These are phyloP conservation scores for Eutolmus rufibarbis DNA, from an alignment of 2,888 invertebrate genomes.

Conservation along the genomic window DNA sequence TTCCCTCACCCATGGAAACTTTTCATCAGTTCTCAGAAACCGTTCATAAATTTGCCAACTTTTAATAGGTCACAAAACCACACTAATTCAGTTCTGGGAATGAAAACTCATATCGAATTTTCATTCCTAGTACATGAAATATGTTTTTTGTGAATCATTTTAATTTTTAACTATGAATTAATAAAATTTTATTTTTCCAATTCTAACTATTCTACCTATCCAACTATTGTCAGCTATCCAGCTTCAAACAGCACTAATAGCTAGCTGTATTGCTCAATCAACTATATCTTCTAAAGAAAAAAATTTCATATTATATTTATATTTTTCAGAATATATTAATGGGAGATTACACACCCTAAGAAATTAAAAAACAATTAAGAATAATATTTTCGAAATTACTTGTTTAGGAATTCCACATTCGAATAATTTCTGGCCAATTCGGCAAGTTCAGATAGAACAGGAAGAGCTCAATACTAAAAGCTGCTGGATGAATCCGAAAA, in stretches of 20 bases:
- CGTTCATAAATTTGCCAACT: neutral
- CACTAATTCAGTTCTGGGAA: neutral
- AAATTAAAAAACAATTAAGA: neutral
- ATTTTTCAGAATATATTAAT: neutral
- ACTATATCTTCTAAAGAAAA: neutral
- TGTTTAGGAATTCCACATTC: neutral
- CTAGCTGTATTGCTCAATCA: neutral
- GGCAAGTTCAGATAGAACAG: neutral
- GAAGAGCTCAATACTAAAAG: neutral
- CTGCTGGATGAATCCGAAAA: neutral
- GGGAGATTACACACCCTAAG: neutral
- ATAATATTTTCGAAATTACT: neutral
- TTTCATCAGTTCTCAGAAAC: neutral
- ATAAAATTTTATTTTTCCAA: neutral
- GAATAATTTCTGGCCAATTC: neutral
- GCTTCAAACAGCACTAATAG: neutral
- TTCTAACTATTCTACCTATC: too few relatives aligned
- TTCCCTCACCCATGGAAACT: neutral
- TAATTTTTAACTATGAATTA: neutral
- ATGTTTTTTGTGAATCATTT: too few relatives aligned
- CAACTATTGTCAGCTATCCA: neutral
- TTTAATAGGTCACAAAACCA: neutral
- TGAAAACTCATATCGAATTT: neutral
- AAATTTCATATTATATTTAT: neutral
- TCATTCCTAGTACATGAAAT: neutral